Conservation (phyloP, 1,140 invertebrate species). For the Trichonephila inaurata region DNA sequence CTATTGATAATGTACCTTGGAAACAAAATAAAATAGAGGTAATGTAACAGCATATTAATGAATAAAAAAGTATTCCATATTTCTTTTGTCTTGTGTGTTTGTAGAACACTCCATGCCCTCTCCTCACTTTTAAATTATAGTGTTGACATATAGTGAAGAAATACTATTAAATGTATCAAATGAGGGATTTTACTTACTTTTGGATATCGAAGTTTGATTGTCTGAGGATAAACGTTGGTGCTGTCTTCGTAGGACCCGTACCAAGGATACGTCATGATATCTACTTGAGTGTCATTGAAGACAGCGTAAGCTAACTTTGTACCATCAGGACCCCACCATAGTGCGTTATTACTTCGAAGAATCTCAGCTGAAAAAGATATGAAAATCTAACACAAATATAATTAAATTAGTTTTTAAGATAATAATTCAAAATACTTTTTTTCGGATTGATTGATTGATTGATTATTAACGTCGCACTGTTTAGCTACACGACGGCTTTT, state of each 20-base stretch:
- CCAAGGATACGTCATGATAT: conserved; percentile 77
- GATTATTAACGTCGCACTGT: too few species aligned
- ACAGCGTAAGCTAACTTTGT: conserved; percentile 79
- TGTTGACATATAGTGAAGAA: too few species aligned
- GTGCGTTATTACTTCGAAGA: conserved; percentile 79
- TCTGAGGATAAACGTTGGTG: conserved; percentile 68
- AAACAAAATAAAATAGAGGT: too few species aligned
- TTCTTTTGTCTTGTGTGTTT: too few species aligned
- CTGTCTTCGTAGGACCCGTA: conserved; percentile 77
- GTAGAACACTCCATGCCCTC: too few species aligned
- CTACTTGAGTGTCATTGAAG: conserved; percentile 80
- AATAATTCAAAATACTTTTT: not conserved
- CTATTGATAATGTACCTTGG: too few species aligned
- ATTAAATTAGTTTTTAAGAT: not conserved
- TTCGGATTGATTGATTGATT: too few species aligned
- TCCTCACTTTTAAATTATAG: too few species aligned
- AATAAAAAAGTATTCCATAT: too few species aligned
- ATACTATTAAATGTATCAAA: too few species aligned
- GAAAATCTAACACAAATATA: not conserved
- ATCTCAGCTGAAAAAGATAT: conserved; percentile 80
- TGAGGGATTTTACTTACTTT: conserved; percentile 28
- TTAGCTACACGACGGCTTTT: too few species aligned
- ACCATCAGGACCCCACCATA: conserved; percentile 81
- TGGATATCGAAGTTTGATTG: conserved; percentile 72
- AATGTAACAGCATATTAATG: too few species aligned